A percentile compares a stretch with the other conserved stretches of the same genome.
Evolutionary conservation across 2,113 vertebrate species (phyloP).

Genomic region (Ellobius talpinus): DNA sequence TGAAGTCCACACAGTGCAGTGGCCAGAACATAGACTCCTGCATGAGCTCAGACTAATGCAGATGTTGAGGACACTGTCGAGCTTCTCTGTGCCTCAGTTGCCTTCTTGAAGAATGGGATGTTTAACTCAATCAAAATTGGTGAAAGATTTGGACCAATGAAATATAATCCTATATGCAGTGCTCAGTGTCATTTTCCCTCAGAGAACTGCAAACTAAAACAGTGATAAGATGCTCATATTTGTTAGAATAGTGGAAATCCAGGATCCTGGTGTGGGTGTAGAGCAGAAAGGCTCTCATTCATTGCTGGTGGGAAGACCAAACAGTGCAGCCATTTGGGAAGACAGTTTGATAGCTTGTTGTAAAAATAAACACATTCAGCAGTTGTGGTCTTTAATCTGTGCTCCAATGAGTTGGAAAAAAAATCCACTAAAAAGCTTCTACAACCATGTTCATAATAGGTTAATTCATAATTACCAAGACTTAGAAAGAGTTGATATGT

Average conservation of each 20-base stretch:
- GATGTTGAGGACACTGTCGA: background rate
- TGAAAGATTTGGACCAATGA: background rate
- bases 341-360: background rate
- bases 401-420: background rate
- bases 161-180: background rate
- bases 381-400: background rate
- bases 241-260: background rate
- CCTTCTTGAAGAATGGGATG: background rate
- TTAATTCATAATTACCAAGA: background rate
- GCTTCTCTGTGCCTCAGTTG: background rate
- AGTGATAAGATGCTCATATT: background rate
- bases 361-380: background rate
- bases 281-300: background rate
- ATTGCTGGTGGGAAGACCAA: background rate
- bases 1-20: background rate
- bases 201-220: conserved; percentile 21
- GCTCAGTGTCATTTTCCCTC: background rate
- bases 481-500: background rate
- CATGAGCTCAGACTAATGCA: background rate
- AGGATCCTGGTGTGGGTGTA: background rate
- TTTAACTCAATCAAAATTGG: background rate
- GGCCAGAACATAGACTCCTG: background rate
- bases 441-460: background rate
- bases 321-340: background rate
- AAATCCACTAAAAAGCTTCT: background rate